Evolutionary conservation across 2,888 invertebrate species (phyloP).

Genomic region (Nomada fabriciana): DNA sequence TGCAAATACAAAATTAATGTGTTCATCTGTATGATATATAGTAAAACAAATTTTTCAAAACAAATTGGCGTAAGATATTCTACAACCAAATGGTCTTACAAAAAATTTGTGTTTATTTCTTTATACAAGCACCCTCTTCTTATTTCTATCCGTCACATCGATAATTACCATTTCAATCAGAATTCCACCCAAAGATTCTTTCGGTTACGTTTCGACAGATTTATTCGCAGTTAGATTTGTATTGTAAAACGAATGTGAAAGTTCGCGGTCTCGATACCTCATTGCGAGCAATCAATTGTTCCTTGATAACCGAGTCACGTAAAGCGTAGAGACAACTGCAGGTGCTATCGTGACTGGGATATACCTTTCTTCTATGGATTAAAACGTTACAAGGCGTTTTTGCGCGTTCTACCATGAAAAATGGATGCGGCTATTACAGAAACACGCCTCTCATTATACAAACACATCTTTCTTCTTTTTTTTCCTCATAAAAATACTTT

Average conservation of each 20-base stretch:
- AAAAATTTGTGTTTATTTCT: not conserved
- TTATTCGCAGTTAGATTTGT: constrained; percentile 18
- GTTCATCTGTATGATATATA: too few species aligned
- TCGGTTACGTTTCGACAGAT: not conserved
- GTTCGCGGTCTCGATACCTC: constrained; percentile 39
- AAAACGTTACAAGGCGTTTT: constrained; percentile 43
- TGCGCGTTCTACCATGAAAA: constrained; percentile 28
- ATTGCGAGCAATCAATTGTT: constrained; percentile 38
- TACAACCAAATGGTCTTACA: not conserved
- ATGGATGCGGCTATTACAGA: constrained; percentile 23
- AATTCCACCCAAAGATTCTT: not conserved
- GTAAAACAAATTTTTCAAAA: not conserved
- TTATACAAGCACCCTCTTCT: too few species aligned
- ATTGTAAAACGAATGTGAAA: constrained; percentile 50
- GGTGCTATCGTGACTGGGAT: constrained; percentile 44
- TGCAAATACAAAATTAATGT: too few species aligned
- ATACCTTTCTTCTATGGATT: constrained; percentile 38
- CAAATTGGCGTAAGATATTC: not conserved
- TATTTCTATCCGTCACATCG: too few species aligned
- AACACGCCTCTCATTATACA: constrained; percentile 11
- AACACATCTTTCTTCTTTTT: not conserved
- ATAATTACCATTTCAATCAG: not conserved
- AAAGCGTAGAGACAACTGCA: constrained; percentile 47
- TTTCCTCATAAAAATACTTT: not conserved
- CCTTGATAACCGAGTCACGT: constrained; percentile 53